Conservation (phyloP, 2,113 vertebrate species). For the Lampris megalopsis region DNA sequence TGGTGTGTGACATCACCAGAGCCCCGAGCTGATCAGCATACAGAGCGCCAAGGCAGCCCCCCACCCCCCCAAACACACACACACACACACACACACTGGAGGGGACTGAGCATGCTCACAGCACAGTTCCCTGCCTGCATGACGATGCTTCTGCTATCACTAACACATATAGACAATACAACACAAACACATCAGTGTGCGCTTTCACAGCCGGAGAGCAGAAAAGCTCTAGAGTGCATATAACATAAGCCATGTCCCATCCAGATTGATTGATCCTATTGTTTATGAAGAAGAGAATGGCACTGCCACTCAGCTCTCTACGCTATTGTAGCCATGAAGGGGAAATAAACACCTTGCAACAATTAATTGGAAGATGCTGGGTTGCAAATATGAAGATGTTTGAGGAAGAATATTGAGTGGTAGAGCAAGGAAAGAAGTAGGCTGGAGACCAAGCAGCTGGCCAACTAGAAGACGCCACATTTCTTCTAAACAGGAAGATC, state of each 20-base stretch:
- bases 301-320: neutral
- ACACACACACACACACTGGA: constrained; percentile 33
- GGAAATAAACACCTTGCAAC: constrained; percentile 10
- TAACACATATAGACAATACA: constrained; percentile 43
- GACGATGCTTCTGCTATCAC: constrained; percentile 55
- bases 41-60: constrained; percentile 65
- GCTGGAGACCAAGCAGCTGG: neutral
- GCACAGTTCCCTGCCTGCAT: constrained; percentile 56
- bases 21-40: constrained; percentile 75
- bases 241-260: constrained; percentile 1
- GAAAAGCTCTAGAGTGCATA: constrained; percentile 1
- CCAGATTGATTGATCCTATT: neutral
- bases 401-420: neutral
- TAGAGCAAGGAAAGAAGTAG: neutral
- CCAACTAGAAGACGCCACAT: neutral
- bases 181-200: constrained; percentile 30
- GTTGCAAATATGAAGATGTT: neutral
- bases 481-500: neutral
- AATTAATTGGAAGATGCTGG: neutral
- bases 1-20: constrained; percentile 75
- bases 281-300: neutral
- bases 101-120: constrained; percentile 74
- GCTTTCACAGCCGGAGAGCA: neutral
- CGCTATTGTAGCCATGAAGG: neutral
- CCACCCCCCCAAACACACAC: constrained; percentile 23